Evolutionary conservation across 2,888 invertebrate genomes (phyloP), one percentile per base, ranked within the genome.

Genomic region (Phaonia tiefii): DNA sequence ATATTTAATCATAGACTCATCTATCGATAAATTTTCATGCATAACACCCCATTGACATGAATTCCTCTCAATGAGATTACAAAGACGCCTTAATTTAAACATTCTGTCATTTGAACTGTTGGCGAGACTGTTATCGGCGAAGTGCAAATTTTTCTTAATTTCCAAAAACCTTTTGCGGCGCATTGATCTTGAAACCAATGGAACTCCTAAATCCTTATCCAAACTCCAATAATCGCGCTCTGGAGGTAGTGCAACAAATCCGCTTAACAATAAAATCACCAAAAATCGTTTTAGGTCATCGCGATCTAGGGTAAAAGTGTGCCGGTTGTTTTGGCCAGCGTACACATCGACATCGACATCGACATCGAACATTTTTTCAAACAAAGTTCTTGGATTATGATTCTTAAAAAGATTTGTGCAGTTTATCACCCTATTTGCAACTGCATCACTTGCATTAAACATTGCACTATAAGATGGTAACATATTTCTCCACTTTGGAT

Each of bases 211-310:
- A 15, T 70, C 70, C 44, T 58, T 25, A 70, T 70, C 70, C 58
- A 70, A 58, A 22, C 58, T 71, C 44, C 56, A 71, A 22, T 71
- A 71, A 31, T 31, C 60, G 22, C 58, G 49, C 31, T 71, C 26
- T 42, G 49, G 42, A 15, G 70, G 44, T 56, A 42, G 56, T n/a
- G n/a, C 2, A 60, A 58, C 46, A 31, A 46, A 71, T n/a, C n/a
- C n/a, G n/a, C n/a, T n/a, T n/a, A n/a, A n/a, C n/a, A n/a, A n/a
- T n/a, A n/a, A n/a, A n/a, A n/a, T 71, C 71, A 20, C 42, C 25
- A 56, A 56, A 42, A 66, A 51, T 5, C 51, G 51, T 37, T 69
- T 69, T 7, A 69, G 8, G 20, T 51, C 51, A 13, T 54, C 54
- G 4, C 31, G 56, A 31, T 31, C 31, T 31, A 31, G 31, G 31